Conservation (phyloP, 2,113 vertebrate species). For the Nannobrachium achirus region DNA sequence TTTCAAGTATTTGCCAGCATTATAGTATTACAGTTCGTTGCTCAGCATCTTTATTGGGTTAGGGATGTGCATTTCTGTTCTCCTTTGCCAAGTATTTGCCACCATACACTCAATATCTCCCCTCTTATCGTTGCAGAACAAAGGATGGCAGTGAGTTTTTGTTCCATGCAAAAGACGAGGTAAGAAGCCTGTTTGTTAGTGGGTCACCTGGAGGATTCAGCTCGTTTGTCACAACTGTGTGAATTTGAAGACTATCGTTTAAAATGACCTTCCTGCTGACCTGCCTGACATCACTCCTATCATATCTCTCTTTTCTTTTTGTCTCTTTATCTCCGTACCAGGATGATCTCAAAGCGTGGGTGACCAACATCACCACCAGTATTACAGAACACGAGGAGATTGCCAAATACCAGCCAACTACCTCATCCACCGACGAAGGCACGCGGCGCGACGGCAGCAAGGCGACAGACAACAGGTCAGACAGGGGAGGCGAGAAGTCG, state of each 20-base stretch:
- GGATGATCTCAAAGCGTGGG: slow-evolving; percentile 92
- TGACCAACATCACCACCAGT: slow-evolving; percentile 79
- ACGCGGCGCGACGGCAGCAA: slow-evolving; percentile 86
- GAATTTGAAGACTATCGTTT: neutral
- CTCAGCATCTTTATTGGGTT: too few relatives aligned
- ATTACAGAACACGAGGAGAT: slow-evolving; percentile 88
- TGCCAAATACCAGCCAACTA: slow-evolving; percentile 88
- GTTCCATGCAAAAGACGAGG: slow-evolving; percentile 94
- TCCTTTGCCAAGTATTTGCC: too few relatives aligned
- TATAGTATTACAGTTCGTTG: too few relatives aligned
- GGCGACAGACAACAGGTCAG: slow-evolving; percentile 75
- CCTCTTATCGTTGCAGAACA: slow-evolving; percentile 78
- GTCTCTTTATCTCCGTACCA: slow-evolving; percentile 47
- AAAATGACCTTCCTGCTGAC: neutral
- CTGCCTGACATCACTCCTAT: neutral
- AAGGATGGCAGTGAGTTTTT: slow-evolving; percentile 91
- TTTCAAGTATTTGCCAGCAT: too few relatives aligned
- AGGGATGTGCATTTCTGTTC: too few relatives aligned
- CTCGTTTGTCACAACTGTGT: neutral
- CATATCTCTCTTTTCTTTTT: neutral
- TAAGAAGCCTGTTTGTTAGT: slow-evolving; percentile 58
- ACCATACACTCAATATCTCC: too few relatives aligned
- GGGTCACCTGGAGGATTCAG: neutral
- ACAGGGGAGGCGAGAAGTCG: slow-evolving; percentile 72
- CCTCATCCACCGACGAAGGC: slow-evolving; percentile 94